Conservation (phyloP, 1,140 invertebrate species). For the Phymastichus coffea region DNA sequence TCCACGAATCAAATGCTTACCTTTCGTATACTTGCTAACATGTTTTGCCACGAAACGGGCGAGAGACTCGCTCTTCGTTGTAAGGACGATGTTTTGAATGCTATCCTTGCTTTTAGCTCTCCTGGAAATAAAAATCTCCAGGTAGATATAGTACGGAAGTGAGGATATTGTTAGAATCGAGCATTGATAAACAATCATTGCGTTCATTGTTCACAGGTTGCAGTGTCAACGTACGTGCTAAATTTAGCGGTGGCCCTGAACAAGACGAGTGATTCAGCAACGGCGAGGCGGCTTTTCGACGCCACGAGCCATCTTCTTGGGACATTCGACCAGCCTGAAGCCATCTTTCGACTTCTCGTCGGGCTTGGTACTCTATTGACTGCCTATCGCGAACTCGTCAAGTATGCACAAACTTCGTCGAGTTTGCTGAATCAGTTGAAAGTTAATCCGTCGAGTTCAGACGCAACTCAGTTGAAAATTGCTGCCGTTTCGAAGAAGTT, state of each 20-base stretch:
- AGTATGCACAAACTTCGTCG: no score
- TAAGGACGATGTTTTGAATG: constrained; percentile 61
- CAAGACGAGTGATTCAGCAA: constrained; percentile 49
- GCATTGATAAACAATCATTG: constrained; percentile 4
- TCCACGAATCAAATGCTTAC: constrained; percentile 76
- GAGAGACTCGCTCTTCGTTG: constrained; percentile 62
- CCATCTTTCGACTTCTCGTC: constrained; percentile 57
- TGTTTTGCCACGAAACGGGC: constrained; percentile 66
- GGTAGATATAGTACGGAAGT: constrained; percentile 44
- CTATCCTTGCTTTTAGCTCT: constrained; percentile 57
- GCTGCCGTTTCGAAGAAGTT: constrained; percentile 49
- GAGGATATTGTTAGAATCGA: background rate
- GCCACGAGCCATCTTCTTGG: constrained; percentile 58
- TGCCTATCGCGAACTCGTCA: no score
- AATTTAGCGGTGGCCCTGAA: constrained; percentile 70
- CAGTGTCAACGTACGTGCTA: constrained; percentile 69
- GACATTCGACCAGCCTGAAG: constrained; percentile 4
- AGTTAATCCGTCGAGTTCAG: no score
- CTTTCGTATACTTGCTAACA: constrained; percentile 75
- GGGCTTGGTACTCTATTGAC: constrained; percentile 71
- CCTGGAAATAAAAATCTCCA: constrained; percentile 68
- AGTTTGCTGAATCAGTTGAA: no score
- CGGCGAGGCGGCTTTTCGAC: constrained; percentile 52
- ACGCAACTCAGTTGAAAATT: no score
- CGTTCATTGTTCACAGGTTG: constrained; percentile 13